Percentiles rank a stretch among this genome's conserved stretches.
These are phyloP conservation scores for Micromussa lordhowensis DNA, from an alignment of 92 coral and sea anemone species.

Conservation along the genomic window DNA sequence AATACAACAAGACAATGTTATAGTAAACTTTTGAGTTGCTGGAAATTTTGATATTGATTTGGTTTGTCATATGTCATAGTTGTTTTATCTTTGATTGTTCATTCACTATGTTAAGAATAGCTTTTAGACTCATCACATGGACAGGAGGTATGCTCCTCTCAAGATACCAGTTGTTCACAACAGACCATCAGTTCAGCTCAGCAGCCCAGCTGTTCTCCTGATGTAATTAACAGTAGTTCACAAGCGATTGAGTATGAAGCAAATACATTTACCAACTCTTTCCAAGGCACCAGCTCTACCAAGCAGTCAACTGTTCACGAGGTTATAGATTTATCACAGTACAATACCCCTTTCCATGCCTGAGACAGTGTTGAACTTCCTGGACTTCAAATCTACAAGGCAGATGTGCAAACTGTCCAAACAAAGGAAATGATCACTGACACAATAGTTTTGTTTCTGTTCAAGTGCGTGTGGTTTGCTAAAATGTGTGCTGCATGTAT, in stretches of 20 bases:
- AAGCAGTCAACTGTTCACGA: constrained; percentile 40
- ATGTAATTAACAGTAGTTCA: background rate
- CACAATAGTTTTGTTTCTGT: constrained; percentile 68
- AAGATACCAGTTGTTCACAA: too few relatives aligned
- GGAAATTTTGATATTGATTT: constrained; percentile 5
- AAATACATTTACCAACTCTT: constrained; percentile 19
- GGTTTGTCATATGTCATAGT: constrained; percentile 19
- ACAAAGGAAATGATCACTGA: constrained; percentile 73
- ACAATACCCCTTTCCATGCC: constrained; percentile 32
- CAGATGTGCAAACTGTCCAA: too few relatives aligned
- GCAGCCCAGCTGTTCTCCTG: constrained; percentile 36
- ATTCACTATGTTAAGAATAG: constrained; percentile 1
- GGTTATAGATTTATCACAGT: too few relatives aligned
- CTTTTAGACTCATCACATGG: too few relatives aligned
- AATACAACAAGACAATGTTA: background rate
- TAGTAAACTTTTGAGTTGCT: too few relatives aligned
- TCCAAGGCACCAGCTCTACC: constrained; percentile 8
- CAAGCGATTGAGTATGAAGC: background rate
- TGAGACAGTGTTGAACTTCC: constrained; percentile 52
- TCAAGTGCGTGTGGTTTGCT: constrained; percentile 26
- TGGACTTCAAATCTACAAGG: constrained; percentile 61
- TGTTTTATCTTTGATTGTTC: constrained; percentile 13
- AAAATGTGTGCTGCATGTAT: background rate
- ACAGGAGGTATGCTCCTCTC: too few relatives aligned
- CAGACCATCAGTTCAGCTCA: constrained; percentile 44